Evolutionary conservation across 2,888 invertebrate genomes (phyloP).

Genomic region (Cosmia pyralina): DNA sequence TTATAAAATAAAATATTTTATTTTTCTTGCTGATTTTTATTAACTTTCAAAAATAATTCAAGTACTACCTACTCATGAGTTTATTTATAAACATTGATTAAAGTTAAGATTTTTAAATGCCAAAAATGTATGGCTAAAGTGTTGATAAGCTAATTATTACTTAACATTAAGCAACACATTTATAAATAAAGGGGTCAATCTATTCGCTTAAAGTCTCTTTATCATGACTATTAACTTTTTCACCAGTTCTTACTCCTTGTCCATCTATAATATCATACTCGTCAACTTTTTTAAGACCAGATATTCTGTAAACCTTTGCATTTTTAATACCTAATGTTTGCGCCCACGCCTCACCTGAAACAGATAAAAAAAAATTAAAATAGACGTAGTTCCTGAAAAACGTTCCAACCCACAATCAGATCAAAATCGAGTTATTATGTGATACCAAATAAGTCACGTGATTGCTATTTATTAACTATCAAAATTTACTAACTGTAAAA

Average conservation of each 20-base stretch:
- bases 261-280: constrained; percentile 88
- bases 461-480: too few relatives aligned
- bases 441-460: too few relatives aligned
- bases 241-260: constrained; percentile 64
- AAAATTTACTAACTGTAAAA: too few relatives aligned
- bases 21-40: constrained; percentile 54
- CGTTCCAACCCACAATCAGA: too few relatives aligned
- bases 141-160: too few relatives aligned
- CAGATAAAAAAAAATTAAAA: background rate
- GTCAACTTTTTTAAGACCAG: constrained; percentile 86
- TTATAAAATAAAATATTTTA: constrained; percentile 57
- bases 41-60: constrained; percentile 26
- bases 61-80: background rate
- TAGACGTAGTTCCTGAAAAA: too few relatives aligned
- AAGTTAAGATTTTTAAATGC: too few relatives aligned
- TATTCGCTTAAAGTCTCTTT: constrained; percentile 30
- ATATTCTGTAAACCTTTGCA: constrained; percentile 89
- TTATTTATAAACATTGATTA: too few relatives aligned
- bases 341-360: constrained; percentile 90
- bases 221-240: constrained; percentile 19
- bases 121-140: too few relatives aligned
- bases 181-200: too few relatives aligned
- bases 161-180: too few relatives aligned
- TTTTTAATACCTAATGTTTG: constrained; percentile 89
- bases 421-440: too few relatives aligned